These are phyloP conservation scores for Lumbricus terrestris DNA, from an alignment of 2,888 invertebrate species.

Conservation along the genomic window DNA sequence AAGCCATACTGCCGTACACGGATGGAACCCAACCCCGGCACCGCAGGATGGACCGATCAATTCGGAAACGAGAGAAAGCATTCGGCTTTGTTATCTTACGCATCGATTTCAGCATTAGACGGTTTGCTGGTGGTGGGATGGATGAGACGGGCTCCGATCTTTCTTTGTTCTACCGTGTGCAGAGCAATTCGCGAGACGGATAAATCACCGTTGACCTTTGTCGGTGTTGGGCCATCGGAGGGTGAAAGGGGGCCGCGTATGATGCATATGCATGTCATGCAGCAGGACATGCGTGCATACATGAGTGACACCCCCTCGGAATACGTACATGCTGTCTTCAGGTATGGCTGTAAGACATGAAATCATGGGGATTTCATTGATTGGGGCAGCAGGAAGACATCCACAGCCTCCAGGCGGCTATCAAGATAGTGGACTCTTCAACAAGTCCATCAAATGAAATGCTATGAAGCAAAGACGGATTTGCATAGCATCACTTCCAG, in stretches of 20 bases:
- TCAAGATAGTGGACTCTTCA: background rate
- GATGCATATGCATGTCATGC: background rate
- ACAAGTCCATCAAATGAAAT: background rate
- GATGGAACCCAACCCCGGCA: background rate
- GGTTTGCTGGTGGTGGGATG: background rate
- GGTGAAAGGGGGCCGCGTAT: background rate
- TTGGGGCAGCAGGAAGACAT: background rate
- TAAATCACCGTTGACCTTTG: background rate
- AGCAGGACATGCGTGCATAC: background rate
- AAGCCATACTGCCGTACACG: background rate
- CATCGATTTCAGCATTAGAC: background rate
- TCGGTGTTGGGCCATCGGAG: background rate
- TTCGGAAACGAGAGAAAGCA: background rate
- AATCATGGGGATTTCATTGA: background rate
- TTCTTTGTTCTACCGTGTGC: background rate
- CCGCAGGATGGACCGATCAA: background rate
- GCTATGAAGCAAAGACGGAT: background rate
- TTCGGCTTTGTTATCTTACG: slow-evolving; percentile 3
- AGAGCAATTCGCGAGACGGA: background rate
- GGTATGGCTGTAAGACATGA: background rate
- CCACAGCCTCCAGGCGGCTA: background rate
- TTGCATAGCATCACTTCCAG: background rate
- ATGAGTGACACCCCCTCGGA: too few species aligned
- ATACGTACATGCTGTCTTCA: background rate
- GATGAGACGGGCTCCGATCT: background rate